phyloP scores from a whole-genome alignment of 2,888 invertebrate species.

The Hirtodrosophila trivittata region DNA sequence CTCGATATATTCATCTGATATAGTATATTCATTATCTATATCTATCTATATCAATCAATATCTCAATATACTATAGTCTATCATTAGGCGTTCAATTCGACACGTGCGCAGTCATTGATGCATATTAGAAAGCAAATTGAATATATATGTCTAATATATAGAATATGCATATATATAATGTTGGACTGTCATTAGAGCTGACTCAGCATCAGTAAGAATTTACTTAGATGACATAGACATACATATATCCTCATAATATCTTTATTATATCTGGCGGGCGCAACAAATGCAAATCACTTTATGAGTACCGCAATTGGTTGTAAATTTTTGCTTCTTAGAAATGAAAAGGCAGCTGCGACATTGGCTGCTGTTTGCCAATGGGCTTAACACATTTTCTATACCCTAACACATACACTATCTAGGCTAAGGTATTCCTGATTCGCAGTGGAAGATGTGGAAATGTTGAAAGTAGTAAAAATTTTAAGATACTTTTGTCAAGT shows the following conservation, averaged over 20 bases:
- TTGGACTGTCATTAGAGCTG: conserved; percentile 20
- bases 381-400: conserved; percentile 8
- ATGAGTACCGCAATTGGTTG: conserved; percentile 35
- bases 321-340: conserved; percentile 26
- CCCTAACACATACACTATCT: no score
- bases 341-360: not conserved
- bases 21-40: not conserved
- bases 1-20: no score
- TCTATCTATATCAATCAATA: not conserved
- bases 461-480: no score
- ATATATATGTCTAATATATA: no score
- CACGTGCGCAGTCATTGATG: conserved; percentile 15
- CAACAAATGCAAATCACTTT: conserved; percentile 45
- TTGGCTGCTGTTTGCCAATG: not conserved
- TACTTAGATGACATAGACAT: not conserved
- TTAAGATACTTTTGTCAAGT: no score
- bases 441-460: no score
- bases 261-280: conserved; percentile 1
- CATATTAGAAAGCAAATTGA: no score
- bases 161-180: no score
- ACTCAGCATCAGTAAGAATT: conserved; percentile 22
- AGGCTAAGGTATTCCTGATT: no score
- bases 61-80: conserved; percentile 23
- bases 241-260: conserved; percentile 7
- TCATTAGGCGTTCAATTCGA: conserved; percentile 14